A percentile compares a stretch with the other conserved stretches of the same genome.
Conservation (phyloP, 2,113 vertebrate species). For the Nettapus auritus region DNA sequence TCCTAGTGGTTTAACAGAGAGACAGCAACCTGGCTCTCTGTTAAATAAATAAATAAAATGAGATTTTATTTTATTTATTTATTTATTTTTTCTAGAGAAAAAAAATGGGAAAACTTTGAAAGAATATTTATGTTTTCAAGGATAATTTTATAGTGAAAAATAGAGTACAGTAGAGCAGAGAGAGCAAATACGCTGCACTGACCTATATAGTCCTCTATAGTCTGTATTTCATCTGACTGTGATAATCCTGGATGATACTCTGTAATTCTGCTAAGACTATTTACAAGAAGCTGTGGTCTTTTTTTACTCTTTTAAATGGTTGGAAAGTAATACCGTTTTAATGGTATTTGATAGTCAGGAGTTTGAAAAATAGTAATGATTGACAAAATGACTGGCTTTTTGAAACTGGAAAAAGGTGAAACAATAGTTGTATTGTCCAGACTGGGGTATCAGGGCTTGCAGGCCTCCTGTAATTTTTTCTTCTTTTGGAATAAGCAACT, state of each 20-base stretch:
- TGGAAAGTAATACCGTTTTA: background rate
- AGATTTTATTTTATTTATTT: background rate
- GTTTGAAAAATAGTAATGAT: background rate
- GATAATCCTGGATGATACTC: conserved; percentile 28
- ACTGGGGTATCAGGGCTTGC: background rate
- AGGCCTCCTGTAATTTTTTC: background rate
- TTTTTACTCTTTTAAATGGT: background rate
- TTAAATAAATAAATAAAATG: too few species aligned
- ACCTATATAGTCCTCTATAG: conserved; percentile 39
- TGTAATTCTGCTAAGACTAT: conserved; percentile 3
- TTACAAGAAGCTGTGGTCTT: background rate
- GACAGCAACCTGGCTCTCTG: background rate
- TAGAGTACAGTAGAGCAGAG: background rate
- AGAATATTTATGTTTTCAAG: background rate
- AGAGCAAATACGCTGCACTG: background rate
- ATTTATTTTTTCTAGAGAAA: background rate
- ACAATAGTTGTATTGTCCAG: background rate
- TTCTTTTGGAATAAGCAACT: background rate
- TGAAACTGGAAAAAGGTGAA: background rate
- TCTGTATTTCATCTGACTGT: background rate
- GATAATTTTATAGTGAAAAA: background rate
- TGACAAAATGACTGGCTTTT: background rate
- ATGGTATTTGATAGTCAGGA: background rate
- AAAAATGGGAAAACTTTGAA: background rate
- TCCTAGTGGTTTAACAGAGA: conserved; percentile 11